Evolutionary conservation across 2,113 vertebrate species (phyloP), one percentile per base, ranked within the genome.

Genomic region (Neotoma lepida): DNA sequence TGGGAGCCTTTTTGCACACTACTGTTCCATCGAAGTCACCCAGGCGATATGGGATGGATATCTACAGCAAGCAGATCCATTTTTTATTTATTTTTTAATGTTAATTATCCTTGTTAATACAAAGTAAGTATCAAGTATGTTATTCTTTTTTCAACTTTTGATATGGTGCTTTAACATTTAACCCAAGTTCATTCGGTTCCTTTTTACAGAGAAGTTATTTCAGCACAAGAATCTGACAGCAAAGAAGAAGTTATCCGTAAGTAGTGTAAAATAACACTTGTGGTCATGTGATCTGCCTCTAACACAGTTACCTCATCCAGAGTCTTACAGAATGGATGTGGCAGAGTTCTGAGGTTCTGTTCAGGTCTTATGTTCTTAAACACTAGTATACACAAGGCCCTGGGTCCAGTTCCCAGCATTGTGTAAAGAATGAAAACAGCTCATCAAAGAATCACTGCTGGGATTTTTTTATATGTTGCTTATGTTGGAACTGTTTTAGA

Each of bases 81-180:
- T 99, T 98, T 99, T 99, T 97, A 98, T 99, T 98, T 99, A 99
- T 98, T 99, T 99, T 97, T 98, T 99, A 97, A 99, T 99, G 99
- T 98, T 99, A 96, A 99, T 99, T 98, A 99, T 99, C 97, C 99
- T 99, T 95, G 99, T 99, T 97, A 99, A 99, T 97, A 98, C 99
- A 98, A 99, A 99, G 99, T 99, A 98, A 96, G 99, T 98, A 91
- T 91, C 6, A 80, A 56, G 13, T 94, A 96, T 49, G 49, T 92
- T 95, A 90, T 64, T 89, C 86, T 87, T 73, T 66, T 14, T 30
- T 94, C 39, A 93, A 64, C 7, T 68, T 73, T 88, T 87, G 68
- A 88, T 39, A 93, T 51, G 41, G 35, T 81, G 14, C 12, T 92
- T 96, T 97, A 78, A 81, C 96, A 41, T 94, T 97, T 97, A 95